phyloP scores from a whole-genome alignment of 2,113 vertebrate species.

The Hippoglossus stenolepis region DNA sequence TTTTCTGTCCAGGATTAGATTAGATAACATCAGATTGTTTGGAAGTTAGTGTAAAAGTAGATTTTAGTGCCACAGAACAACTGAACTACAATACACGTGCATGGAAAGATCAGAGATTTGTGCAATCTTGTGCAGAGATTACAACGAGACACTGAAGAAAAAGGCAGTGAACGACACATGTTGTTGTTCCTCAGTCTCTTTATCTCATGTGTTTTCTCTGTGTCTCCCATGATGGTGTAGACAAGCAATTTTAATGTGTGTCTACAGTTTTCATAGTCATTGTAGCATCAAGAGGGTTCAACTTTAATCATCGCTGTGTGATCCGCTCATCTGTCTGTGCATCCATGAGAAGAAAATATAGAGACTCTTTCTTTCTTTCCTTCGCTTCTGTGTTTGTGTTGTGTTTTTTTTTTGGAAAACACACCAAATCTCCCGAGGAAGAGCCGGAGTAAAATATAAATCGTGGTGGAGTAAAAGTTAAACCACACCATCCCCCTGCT shows the following conservation, averaged over 20 bases:
- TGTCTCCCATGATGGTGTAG: not conserved
- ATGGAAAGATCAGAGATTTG: not conserved
- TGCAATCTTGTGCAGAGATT: no score
- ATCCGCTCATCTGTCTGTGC: not conserved
- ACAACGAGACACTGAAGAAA: no score
- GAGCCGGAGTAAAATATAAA: not conserved
- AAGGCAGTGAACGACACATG: no score
- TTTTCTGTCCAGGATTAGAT: conserved; percentile 17
- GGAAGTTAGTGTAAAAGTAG: no score
- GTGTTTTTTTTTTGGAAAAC: not conserved
- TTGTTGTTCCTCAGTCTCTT: no score
- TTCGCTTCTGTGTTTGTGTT: not conserved
- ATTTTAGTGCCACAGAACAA: no score
- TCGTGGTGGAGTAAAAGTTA: not conserved
- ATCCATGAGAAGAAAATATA: not conserved
- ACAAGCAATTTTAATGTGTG: not conserved
- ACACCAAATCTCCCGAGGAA: not conserved
- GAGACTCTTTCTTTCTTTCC: not conserved
- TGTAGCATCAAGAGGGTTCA: not conserved
- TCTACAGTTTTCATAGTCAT: not conserved
- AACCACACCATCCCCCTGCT: not conserved
- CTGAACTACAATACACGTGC: no score
- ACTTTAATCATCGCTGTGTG: not conserved
- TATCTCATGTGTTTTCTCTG: no score
- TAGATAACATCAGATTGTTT: not conserved